A percentile compares a stretch with the other conserved stretches of the same genome.
phyloP scores from a whole-genome alignment of 1,140 invertebrate species.

The Drosophila littoralis region DNA sequence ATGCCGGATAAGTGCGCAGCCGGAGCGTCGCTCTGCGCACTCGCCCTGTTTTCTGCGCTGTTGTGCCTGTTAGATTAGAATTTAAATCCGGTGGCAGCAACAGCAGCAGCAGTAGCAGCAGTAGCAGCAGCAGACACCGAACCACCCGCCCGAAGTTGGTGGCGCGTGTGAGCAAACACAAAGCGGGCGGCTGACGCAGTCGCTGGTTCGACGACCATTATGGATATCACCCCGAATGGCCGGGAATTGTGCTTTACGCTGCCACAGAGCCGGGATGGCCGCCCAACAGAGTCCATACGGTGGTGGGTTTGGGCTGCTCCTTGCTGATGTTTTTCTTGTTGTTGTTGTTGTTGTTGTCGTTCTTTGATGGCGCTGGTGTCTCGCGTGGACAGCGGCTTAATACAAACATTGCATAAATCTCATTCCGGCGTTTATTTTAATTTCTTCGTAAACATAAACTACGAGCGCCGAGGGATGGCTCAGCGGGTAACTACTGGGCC shows the following conservation, averaged over 20 bases:
- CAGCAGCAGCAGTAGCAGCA: conserved; percentile 21
- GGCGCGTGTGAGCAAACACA: conserved; percentile 53
- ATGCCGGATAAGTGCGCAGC: conserved; percentile 73
- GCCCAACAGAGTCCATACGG: conserved; percentile 19
- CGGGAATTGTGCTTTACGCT: conserved; percentile 54
- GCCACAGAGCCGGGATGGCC: conserved; percentile 34
- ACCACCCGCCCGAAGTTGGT: conserved; percentile 25
- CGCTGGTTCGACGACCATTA: conserved; percentile 61
- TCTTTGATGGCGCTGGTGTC: conserved; percentile 28
- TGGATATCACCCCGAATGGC: conserved; percentile 76
- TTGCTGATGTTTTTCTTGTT: conserved; percentile 7
- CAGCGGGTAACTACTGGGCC: conserved; percentile 22
- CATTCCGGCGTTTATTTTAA: conserved; percentile 80
- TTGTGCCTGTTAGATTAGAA: conserved; percentile 75
- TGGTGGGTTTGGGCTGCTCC: conserved; percentile 55
- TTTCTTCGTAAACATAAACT: conserved; percentile 81
- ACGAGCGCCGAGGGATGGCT: conserved; percentile 67
- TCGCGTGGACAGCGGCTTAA: conserved; percentile 74
- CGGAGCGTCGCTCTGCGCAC: conserved; percentile 23
- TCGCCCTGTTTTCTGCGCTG: conserved; percentile 6
- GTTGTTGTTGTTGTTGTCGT: conserved; percentile 24
- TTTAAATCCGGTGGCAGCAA: conserved; percentile 67
- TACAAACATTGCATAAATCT: conserved; percentile 83
- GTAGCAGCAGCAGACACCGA: conserved; percentile 18
- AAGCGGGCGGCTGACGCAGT: conserved; percentile 37